Percentiles rank a stretch among this genome's conserved stretches.
phyloP scores from a whole-genome alignment of 2,113 vertebrate genomes.

The Carettochelys insculpta region DNA sequence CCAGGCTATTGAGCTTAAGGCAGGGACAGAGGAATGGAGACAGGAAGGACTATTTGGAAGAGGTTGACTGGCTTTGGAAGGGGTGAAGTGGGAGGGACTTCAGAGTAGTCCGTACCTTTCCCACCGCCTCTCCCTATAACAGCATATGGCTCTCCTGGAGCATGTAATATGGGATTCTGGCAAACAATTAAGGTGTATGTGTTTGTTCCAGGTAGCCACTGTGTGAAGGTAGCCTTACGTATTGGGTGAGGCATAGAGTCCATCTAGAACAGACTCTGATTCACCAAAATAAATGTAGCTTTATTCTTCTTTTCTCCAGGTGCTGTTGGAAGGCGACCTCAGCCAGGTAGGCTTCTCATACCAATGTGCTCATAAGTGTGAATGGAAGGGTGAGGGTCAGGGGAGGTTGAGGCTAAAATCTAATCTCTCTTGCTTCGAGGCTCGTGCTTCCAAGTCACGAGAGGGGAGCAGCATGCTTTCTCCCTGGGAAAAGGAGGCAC shows the following conservation, averaged over 20 bases:
- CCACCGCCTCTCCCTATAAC: background rate
- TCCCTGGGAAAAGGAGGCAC: background rate
- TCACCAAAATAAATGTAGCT: background rate
- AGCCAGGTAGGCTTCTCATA: slow-evolving; percentile 71
- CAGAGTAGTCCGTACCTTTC: background rate
- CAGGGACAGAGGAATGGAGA: background rate
- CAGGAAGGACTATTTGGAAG: background rate
- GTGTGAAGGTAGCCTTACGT: background rate
- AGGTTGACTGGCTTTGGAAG: background rate
- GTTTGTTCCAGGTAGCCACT: background rate
- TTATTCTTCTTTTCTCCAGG: slow-evolving; percentile 63
- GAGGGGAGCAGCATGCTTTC: background rate
- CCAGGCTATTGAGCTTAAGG: background rate
- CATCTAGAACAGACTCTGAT: background rate
- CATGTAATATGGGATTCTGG: background rate
- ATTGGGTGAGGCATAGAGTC: background rate
- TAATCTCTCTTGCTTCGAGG: slow-evolving; percentile 19
- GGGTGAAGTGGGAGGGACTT: background rate
- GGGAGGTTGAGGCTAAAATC: background rate
- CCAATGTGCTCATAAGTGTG: background rate
- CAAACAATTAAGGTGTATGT: background rate
- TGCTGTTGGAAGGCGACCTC: slow-evolving; percentile 61
- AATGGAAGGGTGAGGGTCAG: no score
- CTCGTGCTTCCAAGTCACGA: slow-evolving; percentile 3
- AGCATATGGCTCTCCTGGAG: background rate